Evolutionary conservation across 2,888 invertebrate genomes (phyloP).

Genomic region (Gortyna flavago): DNA sequence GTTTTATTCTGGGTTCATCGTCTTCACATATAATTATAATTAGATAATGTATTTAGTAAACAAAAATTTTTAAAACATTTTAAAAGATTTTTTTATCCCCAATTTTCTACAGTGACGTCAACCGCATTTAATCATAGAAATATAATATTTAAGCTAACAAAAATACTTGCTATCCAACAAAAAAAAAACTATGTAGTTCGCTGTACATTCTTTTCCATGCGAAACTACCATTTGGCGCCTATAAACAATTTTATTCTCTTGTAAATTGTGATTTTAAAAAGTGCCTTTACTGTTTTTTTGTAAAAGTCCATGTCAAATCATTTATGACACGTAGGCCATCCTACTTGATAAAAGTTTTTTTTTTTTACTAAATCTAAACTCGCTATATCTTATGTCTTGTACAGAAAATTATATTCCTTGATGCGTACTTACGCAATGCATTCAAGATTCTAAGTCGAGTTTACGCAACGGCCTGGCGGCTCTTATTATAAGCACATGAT

Average conservation of each 20-base stretch:
- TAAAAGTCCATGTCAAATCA: too few species aligned
- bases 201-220: background rate
- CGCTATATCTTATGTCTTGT: constrained; percentile 26
- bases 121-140: background rate
- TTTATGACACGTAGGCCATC: too few species aligned
- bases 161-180: background rate
- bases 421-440: constrained; percentile 62
- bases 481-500: constrained; percentile 37
- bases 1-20: background rate
- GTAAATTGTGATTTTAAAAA: background rate
- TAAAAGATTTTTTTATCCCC: background rate
- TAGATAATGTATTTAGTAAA: background rate
- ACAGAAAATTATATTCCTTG: constrained; percentile 43
- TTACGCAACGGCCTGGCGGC: constrained; percentile 62
- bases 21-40: background rate
- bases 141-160: background rate
- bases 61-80: background rate
- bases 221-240: background rate
- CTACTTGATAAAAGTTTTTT: background rate
- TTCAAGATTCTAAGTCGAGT: constrained; percentile 66
- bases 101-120: background rate
- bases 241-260: background rate
- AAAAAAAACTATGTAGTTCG: too few species aligned
- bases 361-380: background rate
- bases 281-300: background rate